Percentiles rank a stretch among this genome's conserved stretches.
Conservation (phyloP, 1,140 invertebrate species). For the Latrodectus geometricus region DNA sequence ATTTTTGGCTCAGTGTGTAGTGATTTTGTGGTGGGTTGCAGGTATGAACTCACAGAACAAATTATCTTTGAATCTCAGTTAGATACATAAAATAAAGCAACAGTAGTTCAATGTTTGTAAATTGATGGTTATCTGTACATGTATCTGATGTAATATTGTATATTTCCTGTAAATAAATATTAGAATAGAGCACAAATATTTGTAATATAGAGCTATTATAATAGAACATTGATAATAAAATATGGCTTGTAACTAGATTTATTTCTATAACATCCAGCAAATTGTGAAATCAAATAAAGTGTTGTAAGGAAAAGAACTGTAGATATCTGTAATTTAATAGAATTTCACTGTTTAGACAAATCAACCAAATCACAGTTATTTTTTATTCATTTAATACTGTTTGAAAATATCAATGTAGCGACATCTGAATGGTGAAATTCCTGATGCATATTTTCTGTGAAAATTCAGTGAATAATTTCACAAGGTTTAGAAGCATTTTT, state of each 20-base stretch:
- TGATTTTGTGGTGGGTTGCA: slow-evolving; percentile 59
- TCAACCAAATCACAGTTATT: background rate
- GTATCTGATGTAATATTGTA: slow-evolving; percentile 58
- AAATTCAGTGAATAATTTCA: no score
- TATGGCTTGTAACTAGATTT: slow-evolving; percentile 51
- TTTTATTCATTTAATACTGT: no score
- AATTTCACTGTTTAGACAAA: slow-evolving; percentile 52
- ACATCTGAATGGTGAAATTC: no score
- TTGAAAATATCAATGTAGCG: no score
- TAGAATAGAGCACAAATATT: slow-evolving; percentile 53
- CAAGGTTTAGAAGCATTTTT: no score
- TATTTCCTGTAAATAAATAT: slow-evolving; percentile 57
- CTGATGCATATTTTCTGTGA: no score
- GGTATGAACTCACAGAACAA: slow-evolving; percentile 60
- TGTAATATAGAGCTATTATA: slow-evolving; percentile 49
- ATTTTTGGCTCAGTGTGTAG: slow-evolving; percentile 51
- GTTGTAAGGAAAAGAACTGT: slow-evolving; percentile 33
- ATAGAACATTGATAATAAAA: slow-evolving; percentile 17
- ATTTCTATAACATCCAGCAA: slow-evolving; percentile 37
- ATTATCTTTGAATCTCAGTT: slow-evolving; percentile 29
- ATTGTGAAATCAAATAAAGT: slow-evolving; percentile 39
- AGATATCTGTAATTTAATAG: slow-evolving; percentile 39
- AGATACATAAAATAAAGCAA: slow-evolving; percentile 37
- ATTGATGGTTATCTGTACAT: slow-evolving; percentile 55
- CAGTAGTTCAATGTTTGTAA: slow-evolving; percentile 51